Conservation (phyloP, 2,797 vertebrate species). For the Phalanger gymnotis region DNA sequence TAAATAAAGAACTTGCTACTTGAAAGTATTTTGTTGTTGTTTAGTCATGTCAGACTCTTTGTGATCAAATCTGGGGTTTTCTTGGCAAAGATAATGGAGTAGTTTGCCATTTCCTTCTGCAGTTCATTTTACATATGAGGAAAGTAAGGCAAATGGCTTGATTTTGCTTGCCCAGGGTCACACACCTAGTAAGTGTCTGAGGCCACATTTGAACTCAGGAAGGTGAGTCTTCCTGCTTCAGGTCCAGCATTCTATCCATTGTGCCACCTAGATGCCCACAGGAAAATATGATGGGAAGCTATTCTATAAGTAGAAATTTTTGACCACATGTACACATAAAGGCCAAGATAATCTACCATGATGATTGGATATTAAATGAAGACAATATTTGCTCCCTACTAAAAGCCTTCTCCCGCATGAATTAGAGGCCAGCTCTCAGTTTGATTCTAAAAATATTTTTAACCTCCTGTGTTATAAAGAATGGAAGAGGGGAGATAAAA, state of each 20-base stretch:
- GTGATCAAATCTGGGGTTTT: background rate
- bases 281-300: constrained; percentile 49
- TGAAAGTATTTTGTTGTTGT: constrained; percentile 6
- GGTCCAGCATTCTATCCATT: background rate
- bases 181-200: background rate
- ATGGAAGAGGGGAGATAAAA: background rate
- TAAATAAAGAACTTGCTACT: constrained; percentile 31
- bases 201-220: background rate
- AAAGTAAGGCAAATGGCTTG: background rate
- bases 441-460: background rate
- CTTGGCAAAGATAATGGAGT: background rate
- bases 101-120: background rate
- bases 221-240: background rate
- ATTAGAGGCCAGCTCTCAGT: background rate
- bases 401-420: background rate
- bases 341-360: constrained; percentile 54
- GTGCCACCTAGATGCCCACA: background rate
- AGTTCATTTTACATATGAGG: background rate
- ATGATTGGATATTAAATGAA: background rate
- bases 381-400: background rate
- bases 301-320: constrained; percentile 19
- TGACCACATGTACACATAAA: background rate
- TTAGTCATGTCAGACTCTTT: background rate
- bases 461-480: background rate
- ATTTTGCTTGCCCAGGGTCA: background rate